Evolutionary conservation across 2,113 vertebrate species (phyloP), one percentile per base, ranked within the genome.

Genomic region (Argyrosomus japonicus): DNA sequence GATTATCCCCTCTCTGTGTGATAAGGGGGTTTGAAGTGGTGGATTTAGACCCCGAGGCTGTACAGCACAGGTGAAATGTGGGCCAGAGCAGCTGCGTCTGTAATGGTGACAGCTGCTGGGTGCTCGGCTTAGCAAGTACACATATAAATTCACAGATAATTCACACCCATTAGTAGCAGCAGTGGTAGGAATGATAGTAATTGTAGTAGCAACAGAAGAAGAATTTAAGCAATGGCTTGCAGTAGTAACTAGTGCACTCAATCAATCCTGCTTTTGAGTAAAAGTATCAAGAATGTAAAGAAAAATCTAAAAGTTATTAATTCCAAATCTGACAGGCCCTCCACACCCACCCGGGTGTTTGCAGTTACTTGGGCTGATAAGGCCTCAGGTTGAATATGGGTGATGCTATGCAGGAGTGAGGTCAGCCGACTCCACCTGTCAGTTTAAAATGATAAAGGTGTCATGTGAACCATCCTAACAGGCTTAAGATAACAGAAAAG

Each of bases 81-180:
- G 60, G 14, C 36, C 21, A 45, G 60, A 75, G 61, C 87, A 83
- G 84, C 77, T 85, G 84, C 11, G 32, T 67, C 53, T 57, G n/a
- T 80, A 60, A 25, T 40, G 17, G 18, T 3, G 27, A 56, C 89
- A 85, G 87, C 77, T 87, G 82, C 79, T 27, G 64, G 32, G 12
- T n/a, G 0, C 71, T 25, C 1, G 13, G 64, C 60, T 75, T 50
- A 71, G 75, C 58, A 47, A 51, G 15, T 15, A 2, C 62, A 69
- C 56, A 21, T 48, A 62, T 2, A 40, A 4, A 63, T 68, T 58
- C 64, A 53, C 76, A 58, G 36, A 61, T 75, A 60, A 72, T 74
- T 58, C 74, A 29, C 63, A 25, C 15, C 10, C 23, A 23, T 72
- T 53, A 82, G 63, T 1, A n/a, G 61, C 61, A 48, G 61, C 60